Evolutionary conservation across 2,888 invertebrate species (phyloP).

Genomic region (Cerceris ruficornis): DNA sequence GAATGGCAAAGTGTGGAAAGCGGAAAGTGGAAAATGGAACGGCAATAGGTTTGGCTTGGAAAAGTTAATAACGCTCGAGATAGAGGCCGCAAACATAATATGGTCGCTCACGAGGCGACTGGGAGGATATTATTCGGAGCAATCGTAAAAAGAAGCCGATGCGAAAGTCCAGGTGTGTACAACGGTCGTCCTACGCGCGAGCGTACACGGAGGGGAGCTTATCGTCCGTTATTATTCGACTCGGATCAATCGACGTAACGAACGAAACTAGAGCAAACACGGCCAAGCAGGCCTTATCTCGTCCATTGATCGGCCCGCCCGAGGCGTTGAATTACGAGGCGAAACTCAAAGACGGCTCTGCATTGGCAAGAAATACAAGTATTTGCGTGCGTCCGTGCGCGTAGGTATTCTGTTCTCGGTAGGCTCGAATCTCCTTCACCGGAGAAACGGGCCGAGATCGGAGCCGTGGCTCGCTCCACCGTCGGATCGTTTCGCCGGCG

Average conservation of each 20-base stretch:
- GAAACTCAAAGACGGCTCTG: not conserved
- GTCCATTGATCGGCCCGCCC: conserved; percentile 25
- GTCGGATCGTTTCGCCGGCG: too few relatives aligned
- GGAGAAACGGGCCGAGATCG: too few relatives aligned
- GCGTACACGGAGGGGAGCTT: conserved; percentile 44
- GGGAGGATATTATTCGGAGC: conserved; percentile 50
- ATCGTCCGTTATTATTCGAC: conserved; percentile 60
- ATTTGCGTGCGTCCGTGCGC: too few relatives aligned
- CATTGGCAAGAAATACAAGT: not conserved
- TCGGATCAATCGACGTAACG: conserved; percentile 56
- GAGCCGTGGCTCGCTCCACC: too few relatives aligned
- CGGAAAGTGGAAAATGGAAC: not conserved
- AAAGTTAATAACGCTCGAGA: conserved; percentile 51
- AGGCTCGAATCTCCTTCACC: too few relatives aligned
- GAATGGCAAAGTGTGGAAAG: not conserved
- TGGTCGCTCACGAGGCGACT: conserved; percentile 26
- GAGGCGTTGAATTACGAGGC: not conserved
- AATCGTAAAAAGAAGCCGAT: conserved; percentile 65
- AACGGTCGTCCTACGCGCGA: conserved; percentile 18
- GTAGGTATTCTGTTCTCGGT: too few relatives aligned
- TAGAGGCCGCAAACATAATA: conserved; percentile 66
- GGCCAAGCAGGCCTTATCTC: conserved; percentile 58
- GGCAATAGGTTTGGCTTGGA: conserved; percentile 4
- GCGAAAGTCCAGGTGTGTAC: conserved; percentile 70
- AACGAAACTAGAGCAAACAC: conserved; percentile 50